Conservation (phyloP, 2,888 invertebrate genomes). For the Erannis defoliaria region DNA sequence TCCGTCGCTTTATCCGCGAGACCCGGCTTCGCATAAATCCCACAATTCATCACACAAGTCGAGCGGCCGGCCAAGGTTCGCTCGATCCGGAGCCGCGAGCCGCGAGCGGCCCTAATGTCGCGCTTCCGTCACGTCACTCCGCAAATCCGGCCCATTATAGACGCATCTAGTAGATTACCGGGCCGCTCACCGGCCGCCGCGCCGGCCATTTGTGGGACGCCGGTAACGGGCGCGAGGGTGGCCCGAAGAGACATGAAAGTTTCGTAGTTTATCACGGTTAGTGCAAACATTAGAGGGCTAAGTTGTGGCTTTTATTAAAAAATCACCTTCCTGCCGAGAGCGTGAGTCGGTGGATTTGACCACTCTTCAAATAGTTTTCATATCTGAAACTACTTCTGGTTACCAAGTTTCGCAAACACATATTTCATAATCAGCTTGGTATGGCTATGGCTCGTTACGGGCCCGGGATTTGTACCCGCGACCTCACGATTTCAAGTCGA, state of each 20-base stretch:
- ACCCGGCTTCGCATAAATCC: conserved; percentile 13
- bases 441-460: too few species aligned
- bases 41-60: conserved; percentile 17
- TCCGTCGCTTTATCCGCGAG: conserved; percentile 15
- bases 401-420: too few species aligned
- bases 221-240: conserved; percentile 19
- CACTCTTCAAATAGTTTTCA: not conserved
- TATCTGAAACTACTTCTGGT: too few species aligned
- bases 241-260: conserved; percentile 6
- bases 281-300: not conserved
- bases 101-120: conserved; percentile 22
- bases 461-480: too few species aligned
- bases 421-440: too few species aligned
- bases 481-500: too few species aligned
- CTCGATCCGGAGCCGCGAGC: conserved; percentile 7
- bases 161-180: conserved; percentile 30
- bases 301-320: not conserved
- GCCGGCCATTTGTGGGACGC: conserved; percentile 15
- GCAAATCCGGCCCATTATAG: conserved; percentile 28
- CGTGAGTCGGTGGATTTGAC: not conserved
- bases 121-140: conserved; percentile 33
- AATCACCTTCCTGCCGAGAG: not conserved
- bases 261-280: conserved; percentile 8
- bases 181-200: not conserved
- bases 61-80: conserved; percentile 15